Percentiles rank a stretch among this genome's conserved stretches.
phyloP scores from a whole-genome alignment of 2,113 vertebrate species.

The Rhinolophus sinicus region DNA sequence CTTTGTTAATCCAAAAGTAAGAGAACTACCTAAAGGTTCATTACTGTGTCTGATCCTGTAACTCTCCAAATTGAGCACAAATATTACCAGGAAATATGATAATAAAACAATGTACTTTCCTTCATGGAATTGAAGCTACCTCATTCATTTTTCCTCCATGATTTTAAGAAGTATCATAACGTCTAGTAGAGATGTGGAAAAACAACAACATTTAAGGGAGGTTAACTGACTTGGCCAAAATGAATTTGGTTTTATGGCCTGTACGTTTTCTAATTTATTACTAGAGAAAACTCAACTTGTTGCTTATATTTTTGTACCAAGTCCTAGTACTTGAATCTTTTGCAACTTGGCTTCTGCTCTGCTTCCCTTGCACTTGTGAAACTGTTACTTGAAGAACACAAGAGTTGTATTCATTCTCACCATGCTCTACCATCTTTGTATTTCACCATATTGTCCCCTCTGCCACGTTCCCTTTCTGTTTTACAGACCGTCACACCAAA shows the following conservation, averaged over 20 bases:
- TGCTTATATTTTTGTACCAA: background rate
- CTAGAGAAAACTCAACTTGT: background rate
- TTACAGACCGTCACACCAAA: background rate
- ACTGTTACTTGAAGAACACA: background rate
- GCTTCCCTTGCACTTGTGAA: background rate
- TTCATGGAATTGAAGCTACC: background rate
- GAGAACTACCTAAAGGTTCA: background rate
- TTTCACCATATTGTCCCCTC: background rate
- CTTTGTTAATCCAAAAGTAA: background rate
- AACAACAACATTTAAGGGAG: background rate
- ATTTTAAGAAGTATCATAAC: background rate
- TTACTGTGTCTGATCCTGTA: background rate
- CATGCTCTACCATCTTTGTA: background rate
- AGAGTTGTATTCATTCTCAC: background rate
- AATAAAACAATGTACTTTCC: background rate
- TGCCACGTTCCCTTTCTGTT: background rate
- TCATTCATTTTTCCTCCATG: background rate
- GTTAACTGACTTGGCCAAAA: background rate
- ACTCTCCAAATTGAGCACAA: background rate
- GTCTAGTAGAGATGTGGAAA: background rate
- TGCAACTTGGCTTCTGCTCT: background rate
- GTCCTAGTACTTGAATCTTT: background rate
- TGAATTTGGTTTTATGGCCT: background rate
- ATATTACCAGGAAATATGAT: background rate
- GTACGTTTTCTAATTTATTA: background rate